Conservation (phyloP, 2,113 vertebrate species). For the Planiliza haematocheilus region DNA sequence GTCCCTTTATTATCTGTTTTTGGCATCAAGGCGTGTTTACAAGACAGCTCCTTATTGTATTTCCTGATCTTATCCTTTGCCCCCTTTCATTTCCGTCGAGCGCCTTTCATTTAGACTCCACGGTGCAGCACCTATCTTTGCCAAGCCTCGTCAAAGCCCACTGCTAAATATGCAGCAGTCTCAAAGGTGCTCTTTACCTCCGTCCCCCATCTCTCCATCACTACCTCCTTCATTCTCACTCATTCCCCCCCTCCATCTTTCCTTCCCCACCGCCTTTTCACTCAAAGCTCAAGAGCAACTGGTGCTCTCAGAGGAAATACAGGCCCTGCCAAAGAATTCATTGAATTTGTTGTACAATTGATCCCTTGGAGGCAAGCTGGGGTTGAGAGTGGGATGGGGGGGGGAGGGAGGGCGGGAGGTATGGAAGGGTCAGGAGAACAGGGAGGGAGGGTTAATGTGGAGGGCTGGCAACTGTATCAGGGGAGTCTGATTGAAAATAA, state of each 20-base stretch:
- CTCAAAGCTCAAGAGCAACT: conserved; percentile 67
- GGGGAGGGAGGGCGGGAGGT: conserved; percentile 2
- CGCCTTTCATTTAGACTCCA: conserved; percentile 76
- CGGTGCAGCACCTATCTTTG: conserved; percentile 53
- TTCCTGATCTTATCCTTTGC: conserved; percentile 80
- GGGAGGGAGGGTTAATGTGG: conserved; percentile 68
- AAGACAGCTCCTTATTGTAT: conserved; percentile 80
- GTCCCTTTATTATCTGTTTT: conserved; percentile 77
- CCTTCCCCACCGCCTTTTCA: conserved; percentile 37
- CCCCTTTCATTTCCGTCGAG: conserved; percentile 82
- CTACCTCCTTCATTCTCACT: conserved; percentile 13
- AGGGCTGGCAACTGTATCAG: conserved; percentile 60
- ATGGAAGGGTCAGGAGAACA: conserved; percentile 48
- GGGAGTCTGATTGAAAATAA: conserved; percentile 77
- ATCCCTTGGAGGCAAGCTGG: conserved; percentile 69
- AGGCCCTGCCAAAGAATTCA: conserved; percentile 74
- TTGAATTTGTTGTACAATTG: conserved; percentile 79
- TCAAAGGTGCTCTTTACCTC: conserved; percentile 31
- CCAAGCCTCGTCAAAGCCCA: conserved; percentile 62
- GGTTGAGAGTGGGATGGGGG: conserved; percentile 40
- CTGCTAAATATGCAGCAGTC: conserved; percentile 66
- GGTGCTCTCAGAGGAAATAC: conserved; percentile 77
- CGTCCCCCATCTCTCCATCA: conserved; percentile 11
- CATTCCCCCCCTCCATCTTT: conserved; percentile 14
- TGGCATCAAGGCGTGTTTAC: conserved; percentile 79